Evolutionary conservation across 2,113 vertebrate species (phyloP), one percentile per base, ranked within the genome.

Genomic region (Sardina pilchardus): DNA sequence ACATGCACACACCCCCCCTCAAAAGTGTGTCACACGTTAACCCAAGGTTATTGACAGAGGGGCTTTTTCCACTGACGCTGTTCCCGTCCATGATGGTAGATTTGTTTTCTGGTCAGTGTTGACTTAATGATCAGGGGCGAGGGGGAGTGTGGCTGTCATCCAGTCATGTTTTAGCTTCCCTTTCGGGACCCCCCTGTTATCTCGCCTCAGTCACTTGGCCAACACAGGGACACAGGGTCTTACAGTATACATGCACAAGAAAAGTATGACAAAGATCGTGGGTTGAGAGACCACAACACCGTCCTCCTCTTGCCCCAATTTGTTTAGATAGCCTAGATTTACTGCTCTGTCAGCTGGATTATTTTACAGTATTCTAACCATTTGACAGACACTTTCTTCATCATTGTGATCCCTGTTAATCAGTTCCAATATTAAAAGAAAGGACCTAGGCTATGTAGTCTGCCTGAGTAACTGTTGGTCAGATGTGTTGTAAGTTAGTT

Each of bases 1-100:
- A 45, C 6, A 45, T 9, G 2, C 44, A 45, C 9, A 45, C 45
- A 12, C 9, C 45, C 45, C 2, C 26, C 63, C n/a, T 14, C 63
- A 24, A 10, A 44, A 67, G 47, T 82, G 83, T 82, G 78, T 82
- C 59, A 82, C 24, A 14, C 39, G 42, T 81, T 87, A 71, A 75
- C 86, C 26, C 34, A 45, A 75, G 2, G 63, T 75, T 87, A 75
- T 84, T 53, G 21, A 50, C 24, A 8, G 0, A 44, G 44, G 56
- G 43, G 56, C 63, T 67, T 67, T 30, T 67, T 67, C n/a, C n/a
- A 26, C 63, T 56, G 50, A 56, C 50, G 14, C 17, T 56, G 50
- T 56, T 48, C 50, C 50, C 50, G 26, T 83, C 47, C 16, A 39
- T 83, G 24, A 83, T 24, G 12, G 53, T 50, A 83, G 48, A 36